Evolutionary conservation across 1,140 invertebrate species (phyloP).

Genomic region (Neomicropteryx cornuta): DNA sequence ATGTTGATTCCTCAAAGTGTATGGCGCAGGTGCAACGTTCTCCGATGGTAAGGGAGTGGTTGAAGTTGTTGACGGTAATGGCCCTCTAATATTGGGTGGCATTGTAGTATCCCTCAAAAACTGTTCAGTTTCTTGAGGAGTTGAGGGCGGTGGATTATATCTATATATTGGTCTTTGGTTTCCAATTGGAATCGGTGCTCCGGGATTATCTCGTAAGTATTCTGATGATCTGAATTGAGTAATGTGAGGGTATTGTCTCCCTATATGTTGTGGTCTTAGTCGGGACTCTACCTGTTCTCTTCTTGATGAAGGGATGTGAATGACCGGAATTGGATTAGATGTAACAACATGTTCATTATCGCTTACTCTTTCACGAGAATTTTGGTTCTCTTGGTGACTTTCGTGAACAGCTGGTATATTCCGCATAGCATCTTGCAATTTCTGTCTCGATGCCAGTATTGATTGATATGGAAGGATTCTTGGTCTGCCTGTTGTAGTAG

Average conservation of each 20-base stretch:
- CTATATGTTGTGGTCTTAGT: constrained; percentile 36
- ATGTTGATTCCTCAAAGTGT: constrained; percentile 17
- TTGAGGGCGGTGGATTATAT: constrained; percentile 22
- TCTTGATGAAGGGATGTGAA: constrained; percentile 25
- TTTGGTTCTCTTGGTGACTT: constrained; percentile 35
- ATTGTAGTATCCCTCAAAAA: constrained; percentile 25
- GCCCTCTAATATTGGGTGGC: too few species aligned
- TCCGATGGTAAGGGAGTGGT: constrained; percentile 15
- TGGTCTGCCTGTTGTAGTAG: constrained; percentile 41
- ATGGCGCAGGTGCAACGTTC: constrained; percentile 15
- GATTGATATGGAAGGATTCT: constrained; percentile 34
- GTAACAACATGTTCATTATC: constrained; percentile 31
- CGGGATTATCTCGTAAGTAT: constrained; percentile 37
- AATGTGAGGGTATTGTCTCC: constrained; percentile 32
- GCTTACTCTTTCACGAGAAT: constrained; percentile 33
- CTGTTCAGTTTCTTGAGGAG: constrained; percentile 24
- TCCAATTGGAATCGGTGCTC: constrained; percentile 33
- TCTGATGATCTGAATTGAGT: constrained; percentile 36
- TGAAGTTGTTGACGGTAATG: constrained; percentile 16
- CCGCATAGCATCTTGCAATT: constrained; percentile 34
- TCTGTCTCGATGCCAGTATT: constrained; percentile 28
- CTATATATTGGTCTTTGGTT: constrained; percentile 38
- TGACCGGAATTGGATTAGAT: constrained; percentile 31
- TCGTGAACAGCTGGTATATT: constrained; percentile 27
- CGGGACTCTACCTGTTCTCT: constrained; percentile 28